Conservation (phyloP, 2,113 vertebrate species). For the Ardeotis arabs region DNA sequence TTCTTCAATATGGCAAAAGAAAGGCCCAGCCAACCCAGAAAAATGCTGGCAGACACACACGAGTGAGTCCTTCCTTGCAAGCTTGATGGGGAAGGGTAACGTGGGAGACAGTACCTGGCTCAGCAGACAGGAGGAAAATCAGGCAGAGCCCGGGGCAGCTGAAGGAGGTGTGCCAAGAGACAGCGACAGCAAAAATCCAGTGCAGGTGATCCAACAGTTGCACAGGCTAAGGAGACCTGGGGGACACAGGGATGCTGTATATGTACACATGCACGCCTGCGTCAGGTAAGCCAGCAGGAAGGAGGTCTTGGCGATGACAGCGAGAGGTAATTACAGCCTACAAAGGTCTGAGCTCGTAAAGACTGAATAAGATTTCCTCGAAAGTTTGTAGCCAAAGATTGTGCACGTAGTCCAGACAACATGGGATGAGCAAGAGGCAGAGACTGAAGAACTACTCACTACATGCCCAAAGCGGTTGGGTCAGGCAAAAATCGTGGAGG, state of each 20-base stretch:
- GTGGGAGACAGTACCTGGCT: neutral
- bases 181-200: neutral
- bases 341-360: slow-evolving; percentile 33
- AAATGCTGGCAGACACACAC: neutral
- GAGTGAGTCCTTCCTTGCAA: rapidly evolving
- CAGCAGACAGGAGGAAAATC: neutral
- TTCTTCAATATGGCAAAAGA: neutral
- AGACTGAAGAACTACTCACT: neutral
- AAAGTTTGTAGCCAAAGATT: neutral
- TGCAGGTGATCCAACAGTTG: rapidly evolving
- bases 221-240: neutral
- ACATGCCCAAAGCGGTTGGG: neutral
- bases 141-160: neutral
- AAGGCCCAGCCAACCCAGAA: neutral
- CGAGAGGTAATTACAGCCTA: slow-evolving; percentile 48
- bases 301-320: neutral
- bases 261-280: neutral
- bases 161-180: neutral
- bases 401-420: rapidly evolving
- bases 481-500: neutral
- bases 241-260: neutral
- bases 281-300: neutral
- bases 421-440: neutral
- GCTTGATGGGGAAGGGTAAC: neutral
- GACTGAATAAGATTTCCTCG: neutral